Conservation (phyloP, 2,113 vertebrate species). For the Macquaria australasica region DNA sequence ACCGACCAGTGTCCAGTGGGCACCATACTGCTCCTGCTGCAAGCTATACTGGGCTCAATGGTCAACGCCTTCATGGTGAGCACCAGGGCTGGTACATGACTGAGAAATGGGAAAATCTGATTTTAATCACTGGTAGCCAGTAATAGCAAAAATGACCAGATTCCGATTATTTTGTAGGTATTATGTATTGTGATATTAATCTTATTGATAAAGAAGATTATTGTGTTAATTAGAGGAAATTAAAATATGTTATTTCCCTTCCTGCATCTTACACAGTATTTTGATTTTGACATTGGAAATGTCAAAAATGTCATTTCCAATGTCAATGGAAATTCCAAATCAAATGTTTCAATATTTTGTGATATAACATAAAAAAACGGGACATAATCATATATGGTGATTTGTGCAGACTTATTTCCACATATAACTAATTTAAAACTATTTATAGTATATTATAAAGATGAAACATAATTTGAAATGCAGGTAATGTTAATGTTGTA, state of each 20-base stretch:
- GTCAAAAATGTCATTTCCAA: too few species aligned
- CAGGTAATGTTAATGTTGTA: too few species aligned
- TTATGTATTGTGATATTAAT: neutral
- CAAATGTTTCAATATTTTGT: neutral
- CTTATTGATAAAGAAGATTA: neutral
- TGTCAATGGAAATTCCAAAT: neutral
- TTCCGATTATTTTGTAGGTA: neutral
- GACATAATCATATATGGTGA: neutral
- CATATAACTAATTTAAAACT: too few species aligned
- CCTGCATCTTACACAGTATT: neutral
- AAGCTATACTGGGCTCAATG: constrained; percentile 98
- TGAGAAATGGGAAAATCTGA: neutral
- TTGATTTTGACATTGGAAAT: too few species aligned
- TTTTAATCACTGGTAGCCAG: neutral
- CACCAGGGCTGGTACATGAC: constrained; percentile 36
- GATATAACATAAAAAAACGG: neutral
- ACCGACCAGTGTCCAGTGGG: constrained; percentile 96
- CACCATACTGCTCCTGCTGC: constrained; percentile 93
- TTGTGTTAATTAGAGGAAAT: neutral
- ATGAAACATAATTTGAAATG: too few species aligned
- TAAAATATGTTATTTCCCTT: neutral
- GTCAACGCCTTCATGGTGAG: constrained; percentile 99
- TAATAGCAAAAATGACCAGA: neutral
- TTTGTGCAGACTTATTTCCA: too few species aligned
- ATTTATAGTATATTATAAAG: too few species aligned